phyloP scores from a whole-genome alignment of 2,113 vertebrate species.

The Glaucidium brasilianum region DNA sequence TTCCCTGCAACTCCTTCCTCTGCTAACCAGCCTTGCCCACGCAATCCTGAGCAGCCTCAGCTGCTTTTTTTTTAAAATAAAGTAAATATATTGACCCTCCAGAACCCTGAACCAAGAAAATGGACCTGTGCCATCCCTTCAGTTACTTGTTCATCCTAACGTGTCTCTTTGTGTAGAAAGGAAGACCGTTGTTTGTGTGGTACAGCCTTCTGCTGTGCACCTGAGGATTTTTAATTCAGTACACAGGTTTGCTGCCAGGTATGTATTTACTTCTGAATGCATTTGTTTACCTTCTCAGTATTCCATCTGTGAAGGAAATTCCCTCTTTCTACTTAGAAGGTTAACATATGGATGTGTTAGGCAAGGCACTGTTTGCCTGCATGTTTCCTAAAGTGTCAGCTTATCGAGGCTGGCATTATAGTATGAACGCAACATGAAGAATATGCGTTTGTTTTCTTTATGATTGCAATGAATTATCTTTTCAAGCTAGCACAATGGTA shows the following conservation, averaged over 20 bases:
- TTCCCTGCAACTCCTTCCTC: not conserved
- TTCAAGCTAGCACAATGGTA: not conserved
- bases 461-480: conserved; percentile 1
- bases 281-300: not conserved
- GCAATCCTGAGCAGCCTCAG: not conserved
- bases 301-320: not conserved
- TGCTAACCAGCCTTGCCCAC: not conserved
- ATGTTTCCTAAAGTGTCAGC: not conserved
- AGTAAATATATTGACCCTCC: not conserved
- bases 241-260: not conserved
- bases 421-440: not conserved
- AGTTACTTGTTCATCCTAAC: not conserved
- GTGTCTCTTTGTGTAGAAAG: not conserved
- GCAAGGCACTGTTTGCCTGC: not conserved
- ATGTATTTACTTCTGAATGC: not conserved
- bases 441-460: not conserved
- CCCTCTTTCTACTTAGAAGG: not conserved
- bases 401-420: not conserved
- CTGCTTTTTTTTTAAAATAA: not conserved
- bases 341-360: not conserved
- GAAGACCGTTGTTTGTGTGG: not conserved
- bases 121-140: not conserved
- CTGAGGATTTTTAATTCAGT: not conserved
- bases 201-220: not conserved
- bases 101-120: not conserved